Base-by-base conservation (phyloP, 2,888 invertebrate genomes). In the Sphaerophoria taeniata region DNA sequence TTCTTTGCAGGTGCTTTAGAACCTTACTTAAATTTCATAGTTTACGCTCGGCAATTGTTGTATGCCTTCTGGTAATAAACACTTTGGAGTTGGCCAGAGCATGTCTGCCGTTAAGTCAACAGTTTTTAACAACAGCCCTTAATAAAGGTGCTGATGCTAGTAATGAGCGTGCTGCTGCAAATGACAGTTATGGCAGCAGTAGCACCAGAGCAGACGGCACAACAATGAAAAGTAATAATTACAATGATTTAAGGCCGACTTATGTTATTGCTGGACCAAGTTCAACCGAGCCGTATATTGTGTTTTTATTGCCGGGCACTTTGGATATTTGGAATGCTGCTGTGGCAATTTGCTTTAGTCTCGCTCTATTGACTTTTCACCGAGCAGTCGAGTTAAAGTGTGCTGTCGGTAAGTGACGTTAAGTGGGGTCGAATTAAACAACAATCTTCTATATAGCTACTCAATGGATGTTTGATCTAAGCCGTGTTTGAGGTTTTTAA, bases 21-120 rank as follows among this genome's bases (percentile, higher is more conserved):
- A 90, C 90, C 87, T 88, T 91, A 88, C 88, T 91, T 83, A 89
- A 89, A 88, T 91, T 91, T 88, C 92, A 92, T 89, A 92, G 92
- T 89, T 88, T 90, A 87, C 90, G 91, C 67, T 90, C 91, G 69
- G 89, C 90, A 76, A 87, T 90, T 76, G 90, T 89, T 82, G 82
- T 92, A 71, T 87, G 90, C 11, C 83, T 92, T 73, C 87, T 92
- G 87, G 88, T 90, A 79, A 88, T 90, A 87, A 91, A 91, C 87
- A 89, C 90, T 74, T 88, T 92, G 81, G 91, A 92, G 87, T 78
- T 92, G 84, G 90, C 90, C 67, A 89, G 89, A 58, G 90, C 90
- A 79, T 89, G 90, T 60, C 81, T 92, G 77, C 90, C 91, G 6
- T 61, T 88, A 75, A 82, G 58, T 77, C 82, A 77, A 39, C 79